These are phyloP conservation scores for Ditylenchus dipsaci DNA, from an alignment of 1,140 invertebrate species.

Conservation along the genomic window DNA sequence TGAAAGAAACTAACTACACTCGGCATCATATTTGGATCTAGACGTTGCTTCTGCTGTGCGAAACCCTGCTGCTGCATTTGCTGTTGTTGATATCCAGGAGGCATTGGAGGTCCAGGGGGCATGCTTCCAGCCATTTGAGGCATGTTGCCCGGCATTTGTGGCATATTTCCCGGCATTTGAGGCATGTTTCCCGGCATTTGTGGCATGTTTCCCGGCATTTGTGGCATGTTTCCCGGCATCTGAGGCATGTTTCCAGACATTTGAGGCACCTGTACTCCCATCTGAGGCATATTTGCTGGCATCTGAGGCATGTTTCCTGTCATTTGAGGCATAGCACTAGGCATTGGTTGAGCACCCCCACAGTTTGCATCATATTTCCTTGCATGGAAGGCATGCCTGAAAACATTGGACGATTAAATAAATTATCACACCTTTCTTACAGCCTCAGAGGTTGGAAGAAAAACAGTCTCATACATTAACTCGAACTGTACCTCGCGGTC, in stretches of 20 bases:
- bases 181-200: too few species aligned
- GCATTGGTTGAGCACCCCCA: conserved; percentile 4
- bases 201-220: too few species aligned
- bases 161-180: too few species aligned
- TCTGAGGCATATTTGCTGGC: not conserved
- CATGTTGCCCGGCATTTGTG: too few species aligned
- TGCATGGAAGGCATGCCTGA: too few species aligned
- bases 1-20: conserved; percentile 25
- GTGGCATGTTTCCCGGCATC: conserved; percentile 8
- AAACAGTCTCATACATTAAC: too few species aligned
- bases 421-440: too few species aligned
- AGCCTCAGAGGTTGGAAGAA: too few species aligned
- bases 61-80: not conserved
- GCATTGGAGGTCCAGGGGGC: not conserved
- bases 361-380: too few species aligned
- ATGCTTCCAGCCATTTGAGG: not conserved
- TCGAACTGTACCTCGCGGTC: too few species aligned
- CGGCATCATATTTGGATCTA: conserved; percentile 55
- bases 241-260: not conserved
- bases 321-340: conserved; percentile 12
- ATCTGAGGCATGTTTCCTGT: not conserved
- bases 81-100: conserved; percentile 22
- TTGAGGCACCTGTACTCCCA: too few species aligned
- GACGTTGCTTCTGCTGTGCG: conserved; percentile 25
- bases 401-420: too few species aligned